A percentile compares a stretch with the other conserved stretches of the same genome.
Conservation (phyloP, 2,888 invertebrate species). For the Dryadula phaetusa region DNA sequence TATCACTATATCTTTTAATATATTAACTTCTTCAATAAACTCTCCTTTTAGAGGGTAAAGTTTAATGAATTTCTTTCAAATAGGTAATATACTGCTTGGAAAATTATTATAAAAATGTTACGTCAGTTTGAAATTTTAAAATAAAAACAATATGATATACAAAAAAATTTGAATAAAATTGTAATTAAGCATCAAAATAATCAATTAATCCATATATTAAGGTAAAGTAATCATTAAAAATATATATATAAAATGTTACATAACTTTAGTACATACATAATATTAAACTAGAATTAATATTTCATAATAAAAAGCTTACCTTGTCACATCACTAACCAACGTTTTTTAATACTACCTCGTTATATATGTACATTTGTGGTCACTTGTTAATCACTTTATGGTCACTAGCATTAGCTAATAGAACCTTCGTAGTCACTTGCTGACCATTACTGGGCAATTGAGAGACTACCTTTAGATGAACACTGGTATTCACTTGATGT, state of each 20-base stretch:
- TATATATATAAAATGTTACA: background rate
- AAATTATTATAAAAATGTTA: background rate
- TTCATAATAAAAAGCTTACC: background rate
- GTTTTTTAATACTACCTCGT: background rate
- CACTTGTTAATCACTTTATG: no score
- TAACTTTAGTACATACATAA: background rate
- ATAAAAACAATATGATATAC: no score
- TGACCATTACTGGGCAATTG: no score
- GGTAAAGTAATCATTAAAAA: background rate
- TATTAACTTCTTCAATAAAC: background rate
- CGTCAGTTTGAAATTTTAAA: no score
- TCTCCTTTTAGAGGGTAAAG: background rate
- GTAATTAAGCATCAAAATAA: background rate
- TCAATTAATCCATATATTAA: background rate
- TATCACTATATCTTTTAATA: slow-evolving; percentile 2
- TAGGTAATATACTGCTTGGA: no score
- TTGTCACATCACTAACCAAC: background rate
- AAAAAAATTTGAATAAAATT: background rate
- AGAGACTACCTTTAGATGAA: no score
- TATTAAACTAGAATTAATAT: slow-evolving; percentile 1
- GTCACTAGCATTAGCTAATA: no score
- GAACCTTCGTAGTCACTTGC: background rate
- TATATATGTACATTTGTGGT: background rate
- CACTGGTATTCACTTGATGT: background rate
- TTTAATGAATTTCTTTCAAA: background rate